These are phyloP conservation scores for Campoletis raptor DNA, from an alignment of 2,888 invertebrate genomes.

Conservation along the genomic window DNA sequence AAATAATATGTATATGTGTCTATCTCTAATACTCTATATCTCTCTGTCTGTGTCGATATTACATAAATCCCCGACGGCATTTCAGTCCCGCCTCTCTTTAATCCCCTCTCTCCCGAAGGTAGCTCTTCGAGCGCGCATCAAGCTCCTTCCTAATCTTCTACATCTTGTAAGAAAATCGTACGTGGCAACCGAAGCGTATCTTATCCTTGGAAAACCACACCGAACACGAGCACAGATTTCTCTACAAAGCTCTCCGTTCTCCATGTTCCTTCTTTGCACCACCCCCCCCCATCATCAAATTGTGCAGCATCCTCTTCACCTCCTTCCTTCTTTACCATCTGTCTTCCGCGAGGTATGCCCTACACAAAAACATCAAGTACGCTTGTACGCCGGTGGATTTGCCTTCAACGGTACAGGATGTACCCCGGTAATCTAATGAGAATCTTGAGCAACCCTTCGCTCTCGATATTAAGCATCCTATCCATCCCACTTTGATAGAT, in stretches of 20 bases:
- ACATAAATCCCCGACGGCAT: constrained; percentile 72
- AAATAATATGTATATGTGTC: constrained; percentile 7
- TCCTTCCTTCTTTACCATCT: not conserved
- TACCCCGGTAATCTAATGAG: constrained; percentile 56
- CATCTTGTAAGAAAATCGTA: constrained; percentile 67
- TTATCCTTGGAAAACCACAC: constrained; percentile 43
- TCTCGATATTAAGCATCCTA: constrained; percentile 44
- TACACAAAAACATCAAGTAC: constrained; percentile 5
- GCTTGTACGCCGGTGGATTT: constrained; percentile 1
- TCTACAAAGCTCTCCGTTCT: constrained; percentile 22
- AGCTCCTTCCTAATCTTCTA: constrained; percentile 68
- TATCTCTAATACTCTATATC: constrained; percentile 57
- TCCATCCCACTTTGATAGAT: constrained; percentile 57
- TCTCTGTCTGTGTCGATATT: constrained; percentile 70
- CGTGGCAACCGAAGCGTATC: constrained; percentile 64
- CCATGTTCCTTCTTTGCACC: constrained; percentile 21
- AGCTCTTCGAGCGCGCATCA: constrained; percentile 58
- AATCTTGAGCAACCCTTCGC: constrained; percentile 47
- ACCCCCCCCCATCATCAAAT: constrained; percentile 4
- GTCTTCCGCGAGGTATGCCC: constrained; percentile 6
- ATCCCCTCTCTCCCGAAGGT: constrained; percentile 61
- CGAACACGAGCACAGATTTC: constrained; percentile 23
- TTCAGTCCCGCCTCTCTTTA: constrained; percentile 69
- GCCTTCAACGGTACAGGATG: constrained; percentile 2
- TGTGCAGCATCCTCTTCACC: not conserved